These are phyloP conservation scores for Parnassius glacialis DNA, from an alignment of 2,888 invertebrate genomes.

Conservation along the genomic window DNA sequence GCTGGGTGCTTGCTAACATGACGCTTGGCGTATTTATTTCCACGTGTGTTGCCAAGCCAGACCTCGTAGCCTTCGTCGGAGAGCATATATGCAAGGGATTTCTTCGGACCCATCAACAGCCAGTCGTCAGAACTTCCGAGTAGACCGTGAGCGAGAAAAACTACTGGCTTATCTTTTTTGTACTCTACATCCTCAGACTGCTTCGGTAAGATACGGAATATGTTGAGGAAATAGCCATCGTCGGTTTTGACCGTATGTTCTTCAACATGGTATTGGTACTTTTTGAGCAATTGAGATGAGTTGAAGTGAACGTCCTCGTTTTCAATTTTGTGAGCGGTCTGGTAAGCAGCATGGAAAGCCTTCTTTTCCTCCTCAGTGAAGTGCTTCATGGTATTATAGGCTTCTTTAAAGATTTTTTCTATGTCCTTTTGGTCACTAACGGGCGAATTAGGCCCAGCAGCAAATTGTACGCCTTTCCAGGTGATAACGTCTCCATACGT, in stretches of 20 bases:
- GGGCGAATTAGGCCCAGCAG: constrained; percentile 41
- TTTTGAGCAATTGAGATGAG: constrained; percentile 58
- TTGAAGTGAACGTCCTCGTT: constrained; percentile 47
- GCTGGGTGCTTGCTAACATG: constrained; percentile 64
- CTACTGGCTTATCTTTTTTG: constrained; percentile 56
- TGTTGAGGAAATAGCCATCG: constrained; percentile 67
- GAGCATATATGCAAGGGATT: constrained; percentile 66
- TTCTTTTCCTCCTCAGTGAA: constrained; percentile 51
- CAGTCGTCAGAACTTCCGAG: constrained; percentile 85
- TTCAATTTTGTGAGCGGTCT: constrained; percentile 37
- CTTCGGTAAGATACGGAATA: constrained; percentile 66
- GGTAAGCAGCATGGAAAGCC: constrained; percentile 49
- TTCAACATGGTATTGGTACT: constrained; percentile 59
- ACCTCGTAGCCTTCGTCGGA: constrained; percentile 69
- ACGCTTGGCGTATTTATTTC: constrained; percentile 61
- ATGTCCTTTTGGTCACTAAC: constrained; percentile 48
- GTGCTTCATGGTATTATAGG: constrained; percentile 55
- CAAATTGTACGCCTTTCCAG: constrained; percentile 50
- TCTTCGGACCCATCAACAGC: constrained; percentile 83
- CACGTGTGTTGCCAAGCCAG: constrained; percentile 71
- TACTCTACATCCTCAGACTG: constrained; percentile 34
- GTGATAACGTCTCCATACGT: constrained; percentile 43
- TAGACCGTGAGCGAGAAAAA: constrained; percentile 83
- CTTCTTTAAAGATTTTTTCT: constrained; percentile 55
- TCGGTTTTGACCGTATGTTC: constrained; percentile 63